Conservation (phyloP, 2,113 vertebrate genomes). For the Oncorhynchus nerka region DNA sequence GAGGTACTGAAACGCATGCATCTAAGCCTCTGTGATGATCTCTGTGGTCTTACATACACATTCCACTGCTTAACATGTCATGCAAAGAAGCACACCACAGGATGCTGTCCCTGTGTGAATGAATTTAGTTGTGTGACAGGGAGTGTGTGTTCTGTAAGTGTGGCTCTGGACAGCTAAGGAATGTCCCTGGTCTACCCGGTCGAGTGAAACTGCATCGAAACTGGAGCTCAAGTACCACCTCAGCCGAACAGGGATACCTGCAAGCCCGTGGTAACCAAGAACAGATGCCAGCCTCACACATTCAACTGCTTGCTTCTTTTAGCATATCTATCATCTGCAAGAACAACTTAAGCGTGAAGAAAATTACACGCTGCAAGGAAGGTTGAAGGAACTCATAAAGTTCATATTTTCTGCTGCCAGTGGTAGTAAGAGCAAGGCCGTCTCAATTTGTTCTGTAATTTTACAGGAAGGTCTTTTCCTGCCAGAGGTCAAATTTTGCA, state of each 20-base stretch:
- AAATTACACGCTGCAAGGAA: constrained; percentile 40
- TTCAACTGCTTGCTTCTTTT: constrained; percentile 37
- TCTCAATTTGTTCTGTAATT: constrained; percentile 25
- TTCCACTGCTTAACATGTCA: constrained; percentile 51
- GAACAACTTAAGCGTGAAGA: constrained; percentile 31
- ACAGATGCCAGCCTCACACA: constrained; percentile 41
- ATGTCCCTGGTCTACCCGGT: constrained; percentile 73
- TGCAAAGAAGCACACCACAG: constrained; percentile 46
- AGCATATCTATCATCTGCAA: constrained; percentile 48
- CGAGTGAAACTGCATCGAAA: constrained; percentile 69
- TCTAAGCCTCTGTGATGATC: constrained; percentile 12
- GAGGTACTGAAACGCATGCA: constrained; percentile 42
- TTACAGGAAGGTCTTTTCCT: constrained; percentile 18
- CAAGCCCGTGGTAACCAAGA: constrained; percentile 26
- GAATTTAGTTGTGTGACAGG: constrained; percentile 56
- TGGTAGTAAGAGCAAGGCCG: not conserved
- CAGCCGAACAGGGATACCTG: constrained; percentile 40
- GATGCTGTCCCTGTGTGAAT: constrained; percentile 42
- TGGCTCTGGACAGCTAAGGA: constrained; percentile 61
- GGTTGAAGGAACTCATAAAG: constrained; percentile 14
- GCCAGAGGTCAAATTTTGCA: constrained; percentile 46
- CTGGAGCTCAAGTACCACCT: constrained; percentile 68
- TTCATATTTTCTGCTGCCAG: constrained; percentile 15
- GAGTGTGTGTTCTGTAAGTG: constrained; percentile 52
- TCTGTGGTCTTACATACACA: constrained; percentile 28